Evolutionary conservation across 2,888 invertebrate species (phyloP), one percentile per base, ranked within the genome.

Genomic region (Dastarcus helophoroides): DNA sequence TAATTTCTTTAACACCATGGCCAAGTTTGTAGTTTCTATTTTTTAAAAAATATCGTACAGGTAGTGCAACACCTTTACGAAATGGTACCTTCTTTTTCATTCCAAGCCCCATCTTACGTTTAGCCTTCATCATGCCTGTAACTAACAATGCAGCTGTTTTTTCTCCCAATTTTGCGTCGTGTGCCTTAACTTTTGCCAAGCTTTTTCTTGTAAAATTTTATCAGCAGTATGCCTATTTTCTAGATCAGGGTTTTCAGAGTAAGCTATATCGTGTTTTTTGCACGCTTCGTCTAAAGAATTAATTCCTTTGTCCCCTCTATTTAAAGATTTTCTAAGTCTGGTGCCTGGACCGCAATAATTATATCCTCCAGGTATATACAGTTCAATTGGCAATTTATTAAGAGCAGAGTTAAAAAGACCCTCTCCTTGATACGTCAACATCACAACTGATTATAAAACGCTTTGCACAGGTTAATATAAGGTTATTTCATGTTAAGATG

Each of bases 171-270:
- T 29, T 35, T 3, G 47, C 35, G 31, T 52, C 47, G 26, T 26
- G 29, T 10, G 50, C 36, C 14, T 31, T 10, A 47, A 37, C 11
- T 44, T 41, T 29, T 47, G 15, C 38, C 22, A 37, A 15, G 48
- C 54, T 40, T 41, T 46, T 15, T 51, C 40, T 4, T 41, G 38
- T n/a, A 60, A 40, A 15, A 45, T 25, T 34, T 43, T 36, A 44
- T 62, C 58, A 3, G 58, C 58, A 27, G 37, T 38, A 33, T 57
- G 48, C 28, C 55, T 40, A 24, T 42, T 35, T 12, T 22, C 12
- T 23, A 50, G 29, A 33, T 40, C 31, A 12, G 23, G 35, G 12
- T 26, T 10, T 22, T 38, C 26, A 40, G 22, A 24, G 33, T 48
- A 47, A 4, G 44, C 43, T 7, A 50, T 45, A 38, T 51, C 51